phyloP scores from a whole-genome alignment of 1,140 invertebrate species.

The Anastrepha ludens region DNA sequence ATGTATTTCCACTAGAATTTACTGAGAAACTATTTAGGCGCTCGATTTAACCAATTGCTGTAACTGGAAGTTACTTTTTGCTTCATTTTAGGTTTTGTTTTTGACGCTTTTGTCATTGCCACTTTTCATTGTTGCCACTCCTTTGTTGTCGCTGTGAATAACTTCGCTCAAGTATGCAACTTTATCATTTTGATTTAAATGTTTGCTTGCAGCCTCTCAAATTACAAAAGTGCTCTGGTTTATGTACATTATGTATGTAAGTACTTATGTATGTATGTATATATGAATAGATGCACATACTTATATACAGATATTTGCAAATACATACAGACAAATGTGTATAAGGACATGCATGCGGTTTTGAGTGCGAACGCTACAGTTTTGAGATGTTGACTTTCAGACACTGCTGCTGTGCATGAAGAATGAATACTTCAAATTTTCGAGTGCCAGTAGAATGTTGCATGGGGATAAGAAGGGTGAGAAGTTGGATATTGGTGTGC shows the following conservation, averaged over 20 bases:
- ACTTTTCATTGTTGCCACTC: conserved; percentile 57
- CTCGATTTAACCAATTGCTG: neutral
- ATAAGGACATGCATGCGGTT: neutral
- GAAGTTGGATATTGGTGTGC: too few relatives aligned
- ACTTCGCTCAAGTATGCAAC: conserved; percentile 73
- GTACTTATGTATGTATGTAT: neutral
- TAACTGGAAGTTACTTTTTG: neutral
- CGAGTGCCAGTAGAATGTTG: conserved; percentile 37
- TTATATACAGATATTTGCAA: neutral
- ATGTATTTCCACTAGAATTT: too few relatives aligned
- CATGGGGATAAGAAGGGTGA: neutral
- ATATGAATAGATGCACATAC: neutral
- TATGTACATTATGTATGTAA: too few relatives aligned
- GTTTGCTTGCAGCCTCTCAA: conserved; percentile 57
- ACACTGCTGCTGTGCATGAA: neutral
- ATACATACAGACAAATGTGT: neutral
- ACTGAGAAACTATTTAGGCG: too few relatives aligned
- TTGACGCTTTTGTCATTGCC: conserved; percentile 8
- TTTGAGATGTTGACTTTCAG: neutral
- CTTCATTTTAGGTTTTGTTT: conserved; percentile 12
- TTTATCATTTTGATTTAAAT: conserved; percentile 74
- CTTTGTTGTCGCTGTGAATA: conserved; percentile 59
- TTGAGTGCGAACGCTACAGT: neutral
- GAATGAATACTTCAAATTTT: neutral
- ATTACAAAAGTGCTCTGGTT: neutral